Conservation (phyloP, 2,797 vertebrate species). For the Gymnodraco acuticeps region DNA sequence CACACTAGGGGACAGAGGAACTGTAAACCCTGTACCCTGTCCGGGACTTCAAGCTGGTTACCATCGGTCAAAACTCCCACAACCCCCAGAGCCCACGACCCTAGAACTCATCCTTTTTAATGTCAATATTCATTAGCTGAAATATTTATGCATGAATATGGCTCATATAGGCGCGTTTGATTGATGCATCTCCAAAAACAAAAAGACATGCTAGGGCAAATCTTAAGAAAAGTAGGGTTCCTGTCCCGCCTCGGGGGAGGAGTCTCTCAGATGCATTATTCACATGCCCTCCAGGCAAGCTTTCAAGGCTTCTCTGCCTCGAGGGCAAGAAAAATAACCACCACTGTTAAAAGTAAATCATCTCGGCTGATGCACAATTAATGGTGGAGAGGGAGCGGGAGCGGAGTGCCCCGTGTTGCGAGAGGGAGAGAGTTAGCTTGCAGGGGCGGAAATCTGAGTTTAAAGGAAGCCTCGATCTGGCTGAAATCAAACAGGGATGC, state of each 20-base stretch:
- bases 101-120: slow-evolving; percentile 82
- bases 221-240: slow-evolving; percentile 95
- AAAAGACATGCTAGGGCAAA: slow-evolving; percentile 94
- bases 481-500: slow-evolving; percentile 79
- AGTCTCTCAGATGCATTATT: slow-evolving; percentile 99
- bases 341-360: slow-evolving; percentile 99
- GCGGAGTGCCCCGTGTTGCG: slow-evolving; percentile 42
- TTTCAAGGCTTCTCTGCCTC: slow-evolving; percentile 98
- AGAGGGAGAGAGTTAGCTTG: slow-evolving; percentile 46
- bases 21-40: slow-evolving; percentile 78
- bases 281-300: slow-evolving; percentile 97
- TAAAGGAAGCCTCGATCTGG: slow-evolving; percentile 88
- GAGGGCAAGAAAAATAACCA: slow-evolving; percentile 97
- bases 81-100: slow-evolving; percentile 51
- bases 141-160: slow-evolving; percentile 98
- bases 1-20: slow-evolving; percentile 46
- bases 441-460: slow-evolving; percentile 88
- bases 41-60: slow-evolving; percentile 76
- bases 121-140: slow-evolving; percentile 93
- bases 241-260: slow-evolving; percentile 93
- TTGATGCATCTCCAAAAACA: slow-evolving; percentile 98
- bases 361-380: slow-evolving; percentile 99
- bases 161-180: slow-evolving; percentile 91
- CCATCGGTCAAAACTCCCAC: slow-evolving; percentile 91
- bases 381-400: slow-evolving; percentile 83